These are phyloP conservation scores for Streptopelia turtur DNA, from an alignment of 2,797 vertebrate genomes.

Conservation along the genomic window DNA sequence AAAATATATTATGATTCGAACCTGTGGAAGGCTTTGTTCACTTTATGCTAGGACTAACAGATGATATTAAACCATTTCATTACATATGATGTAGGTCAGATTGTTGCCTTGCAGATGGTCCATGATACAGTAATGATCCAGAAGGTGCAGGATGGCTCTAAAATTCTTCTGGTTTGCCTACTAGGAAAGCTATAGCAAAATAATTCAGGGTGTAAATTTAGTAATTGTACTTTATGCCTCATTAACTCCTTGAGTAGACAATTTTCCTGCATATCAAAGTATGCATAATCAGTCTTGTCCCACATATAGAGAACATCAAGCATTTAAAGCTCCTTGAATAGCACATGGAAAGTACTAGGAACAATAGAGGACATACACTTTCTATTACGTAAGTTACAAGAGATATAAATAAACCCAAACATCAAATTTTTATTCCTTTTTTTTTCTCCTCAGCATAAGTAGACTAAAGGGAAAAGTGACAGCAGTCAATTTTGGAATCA, in stretches of 20 bases:
- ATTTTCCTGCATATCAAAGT: neutral
- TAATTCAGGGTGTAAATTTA: neutral
- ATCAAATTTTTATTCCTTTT: neutral
- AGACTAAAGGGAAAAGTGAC: neutral
- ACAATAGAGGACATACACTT: neutral
- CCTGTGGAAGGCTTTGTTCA: neutral
- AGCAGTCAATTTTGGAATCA: neutral
- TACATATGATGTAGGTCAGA: neutral
- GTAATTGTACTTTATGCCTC: slow-evolving; percentile 13
- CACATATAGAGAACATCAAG: neutral
- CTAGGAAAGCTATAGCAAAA: neutral
- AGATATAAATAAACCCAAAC: neutral
- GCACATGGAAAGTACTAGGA: neutral
- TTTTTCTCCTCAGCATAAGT: neutral
- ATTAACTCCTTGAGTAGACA: slow-evolving; percentile 14
- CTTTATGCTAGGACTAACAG: neutral
- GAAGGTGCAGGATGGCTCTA: neutral
- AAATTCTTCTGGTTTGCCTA: neutral
- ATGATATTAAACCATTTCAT: neutral
- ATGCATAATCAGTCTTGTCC: neutral
- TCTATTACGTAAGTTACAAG: neutral
- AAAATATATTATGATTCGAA: neutral
- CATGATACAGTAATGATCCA: neutral
- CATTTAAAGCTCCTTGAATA: neutral
- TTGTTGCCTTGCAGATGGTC: neutral